These are phyloP conservation scores for Caprella mutica DNA, from an alignment of 2,888 invertebrate species.

Conservation along the genomic window DNA sequence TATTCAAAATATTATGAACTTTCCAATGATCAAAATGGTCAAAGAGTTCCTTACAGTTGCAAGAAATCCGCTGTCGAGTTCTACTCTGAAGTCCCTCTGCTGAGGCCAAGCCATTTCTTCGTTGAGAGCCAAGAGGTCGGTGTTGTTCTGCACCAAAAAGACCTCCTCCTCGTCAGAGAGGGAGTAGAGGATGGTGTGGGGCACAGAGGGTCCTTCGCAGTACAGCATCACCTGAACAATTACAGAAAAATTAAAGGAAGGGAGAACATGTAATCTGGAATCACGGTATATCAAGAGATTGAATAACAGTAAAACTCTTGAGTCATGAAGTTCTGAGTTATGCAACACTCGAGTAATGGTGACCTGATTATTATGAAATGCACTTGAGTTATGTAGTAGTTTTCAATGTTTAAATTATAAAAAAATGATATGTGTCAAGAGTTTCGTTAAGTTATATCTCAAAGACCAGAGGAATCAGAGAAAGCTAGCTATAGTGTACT, in stretches of 20 bases:
- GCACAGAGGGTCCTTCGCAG: conserved; percentile 30
- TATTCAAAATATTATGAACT: too few relatives aligned
- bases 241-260: background rate
- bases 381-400: too few relatives aligned
- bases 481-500: background rate
- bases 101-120: conserved; percentile 28
- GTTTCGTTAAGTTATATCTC: background rate
- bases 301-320: too few relatives aligned
- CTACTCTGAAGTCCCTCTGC: conserved; percentile 16
- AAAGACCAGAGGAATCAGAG: background rate
- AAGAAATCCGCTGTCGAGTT: conserved; percentile 24
- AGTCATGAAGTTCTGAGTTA: too few relatives aligned
- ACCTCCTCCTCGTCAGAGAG: conserved; percentile 19
- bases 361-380: too few relatives aligned
- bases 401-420: too few relatives aligned
- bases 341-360: too few relatives aligned
- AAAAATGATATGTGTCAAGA: background rate
- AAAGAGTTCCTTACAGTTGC: conserved; percentile 28
- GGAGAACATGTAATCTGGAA: background rate
- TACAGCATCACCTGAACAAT: conserved; percentile 24
- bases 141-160: conserved; percentile 21
- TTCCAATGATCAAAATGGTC: too few relatives aligned
- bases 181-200: conserved; percentile 30
- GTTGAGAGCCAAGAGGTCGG: conserved; percentile 7
- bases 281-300: background rate